Evolutionary conservation across 92 coral and sea anemone species (phyloP).

Genomic region (Palythoa grandis): DNA sequence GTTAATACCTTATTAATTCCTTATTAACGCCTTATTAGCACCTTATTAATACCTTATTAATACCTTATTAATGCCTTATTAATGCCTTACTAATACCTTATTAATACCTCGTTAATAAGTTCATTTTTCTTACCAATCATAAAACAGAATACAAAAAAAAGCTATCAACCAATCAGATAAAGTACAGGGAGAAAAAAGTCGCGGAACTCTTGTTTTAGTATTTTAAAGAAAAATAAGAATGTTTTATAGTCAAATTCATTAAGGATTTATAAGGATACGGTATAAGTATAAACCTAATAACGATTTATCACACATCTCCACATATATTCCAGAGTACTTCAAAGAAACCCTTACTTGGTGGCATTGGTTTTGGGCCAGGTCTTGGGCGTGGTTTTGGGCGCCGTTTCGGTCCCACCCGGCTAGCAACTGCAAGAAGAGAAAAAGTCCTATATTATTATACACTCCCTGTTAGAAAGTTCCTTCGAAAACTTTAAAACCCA

Average conservation of each 20-base stretch:
- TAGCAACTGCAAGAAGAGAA: conserved; percentile 14
- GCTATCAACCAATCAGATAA: too few relatives aligned
- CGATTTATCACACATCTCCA: too few relatives aligned
- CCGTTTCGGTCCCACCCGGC: background rate
- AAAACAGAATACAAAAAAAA: background rate
- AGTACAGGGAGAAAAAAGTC: too few relatives aligned
- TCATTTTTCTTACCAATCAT: background rate
- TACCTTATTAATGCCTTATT: background rate
- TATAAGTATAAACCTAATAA: background rate
- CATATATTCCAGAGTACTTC: background rate
- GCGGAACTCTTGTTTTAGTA: too few relatives aligned
- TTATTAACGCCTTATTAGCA: too few relatives aligned
- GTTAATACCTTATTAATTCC: background rate
- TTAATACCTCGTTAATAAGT: too few relatives aligned
- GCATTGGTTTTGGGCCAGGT: conserved; percentile 50
- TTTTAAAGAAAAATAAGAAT: too few relatives aligned
- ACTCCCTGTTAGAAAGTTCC: too few relatives aligned
- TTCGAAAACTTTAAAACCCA: too few relatives aligned
- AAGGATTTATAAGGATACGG: background rate
- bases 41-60: background rate
- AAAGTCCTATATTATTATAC: background rate
- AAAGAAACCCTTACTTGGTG: conserved; percentile 24
- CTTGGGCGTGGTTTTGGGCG: conserved; percentile 44
- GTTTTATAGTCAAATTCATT: too few relatives aligned
- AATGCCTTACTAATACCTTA: background rate